phyloP scores from a whole-genome alignment of 2,113 vertebrate species.

The Hippoglossus stenolepis region DNA sequence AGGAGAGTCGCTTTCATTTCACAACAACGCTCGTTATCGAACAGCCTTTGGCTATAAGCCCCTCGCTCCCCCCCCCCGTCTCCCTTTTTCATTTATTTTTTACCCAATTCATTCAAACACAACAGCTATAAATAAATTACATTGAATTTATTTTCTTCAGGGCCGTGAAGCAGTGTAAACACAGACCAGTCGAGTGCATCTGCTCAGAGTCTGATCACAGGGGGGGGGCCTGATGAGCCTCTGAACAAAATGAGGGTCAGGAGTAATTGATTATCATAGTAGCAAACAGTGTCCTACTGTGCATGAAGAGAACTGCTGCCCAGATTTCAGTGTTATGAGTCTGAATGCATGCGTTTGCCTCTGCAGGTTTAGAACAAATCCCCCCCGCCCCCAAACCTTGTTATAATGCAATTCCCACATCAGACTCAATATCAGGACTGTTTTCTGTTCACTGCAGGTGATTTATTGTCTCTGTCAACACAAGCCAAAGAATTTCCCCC shows the following conservation, averaged over 20 bases:
- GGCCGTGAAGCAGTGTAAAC: slow-evolving; percentile 25
- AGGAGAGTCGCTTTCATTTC: slow-evolving; percentile 40
- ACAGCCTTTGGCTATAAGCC: neutral
- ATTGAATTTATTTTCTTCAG: neutral
- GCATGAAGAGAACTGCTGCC: slow-evolving; percentile 1
- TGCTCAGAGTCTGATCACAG: neutral
- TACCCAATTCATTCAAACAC: slow-evolving; percentile 20
- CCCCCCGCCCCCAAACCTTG: neutral
- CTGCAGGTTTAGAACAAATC: neutral
- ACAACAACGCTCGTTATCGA: slow-evolving; percentile 39
- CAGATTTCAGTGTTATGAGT: slow-evolving; percentile 20
- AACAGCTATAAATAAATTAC: slow-evolving; percentile 16
- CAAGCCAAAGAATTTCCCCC: neutral
- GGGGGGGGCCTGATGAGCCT: neutral
- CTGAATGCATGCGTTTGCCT: slow-evolving; percentile 2
- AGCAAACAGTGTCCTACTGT: neutral
- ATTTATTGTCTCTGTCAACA: slow-evolving; percentile 5
- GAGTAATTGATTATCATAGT: slow-evolving; percentile 15
- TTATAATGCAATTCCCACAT: slow-evolving; percentile 27
- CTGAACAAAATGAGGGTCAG: neutral
- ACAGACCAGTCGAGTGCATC: slow-evolving; percentile 12
- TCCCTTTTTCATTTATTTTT: slow-evolving; percentile 12
- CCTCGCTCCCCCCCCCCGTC: neutral
- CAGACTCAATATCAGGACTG: slow-evolving; percentile 5
- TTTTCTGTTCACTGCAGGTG: slow-evolving; percentile 12